Evolutionary conservation across 2,113 vertebrate genomes (phyloP), one percentile per base, ranked within the genome.

Genomic region (Fregetta grallaria): DNA sequence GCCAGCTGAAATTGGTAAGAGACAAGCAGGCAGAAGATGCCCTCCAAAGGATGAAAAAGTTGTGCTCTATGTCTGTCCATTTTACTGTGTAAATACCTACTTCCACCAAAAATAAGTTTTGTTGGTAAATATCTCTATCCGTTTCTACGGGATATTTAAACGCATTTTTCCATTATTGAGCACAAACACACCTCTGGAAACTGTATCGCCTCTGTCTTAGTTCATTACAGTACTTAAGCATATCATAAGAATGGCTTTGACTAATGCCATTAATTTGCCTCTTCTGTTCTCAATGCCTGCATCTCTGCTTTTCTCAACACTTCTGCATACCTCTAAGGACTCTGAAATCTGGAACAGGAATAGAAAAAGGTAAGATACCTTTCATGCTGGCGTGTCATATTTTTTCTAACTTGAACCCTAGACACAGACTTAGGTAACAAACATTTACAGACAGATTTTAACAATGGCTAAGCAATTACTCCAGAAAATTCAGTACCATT

Each of bases 1-100:
- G 5, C 97, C 98, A 96, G 98, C 94, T 15, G 97, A 98, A 66
- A 96, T 96, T 10, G 97, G 7, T 71, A 76, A 71, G 18, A 62
- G 50, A 83, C 19, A 75, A 49, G 27, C 11, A 88, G 52, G 40
- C 97, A 27, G 98, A 98, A 87, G 98, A 99, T 14, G 97, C 91
- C 1, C 86, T 98, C 36, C 97, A 98, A 88, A 98, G 96, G 61
- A 98, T 98, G 91, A 96, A 98, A 36, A 98, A 98, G 90, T 98
- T 98, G 3, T 56, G 20, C 36, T 66, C 7, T 7, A 23, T 15
- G 6, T 30, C 34, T 78, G 45, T 30, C 8, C 11, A 15, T 74
- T 90, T 88, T 44, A 29, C 42, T 67, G 13, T 36, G 11, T 27
- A 80, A 95, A 83, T 17, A 76, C 8, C 6, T 59, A 36, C 61